Percentiles rank a stretch among this genome's conserved stretches.
Evolutionary conservation across 2,797 vertebrate genomes (phyloP).

Genomic region (Buceros bicornis): DNA sequence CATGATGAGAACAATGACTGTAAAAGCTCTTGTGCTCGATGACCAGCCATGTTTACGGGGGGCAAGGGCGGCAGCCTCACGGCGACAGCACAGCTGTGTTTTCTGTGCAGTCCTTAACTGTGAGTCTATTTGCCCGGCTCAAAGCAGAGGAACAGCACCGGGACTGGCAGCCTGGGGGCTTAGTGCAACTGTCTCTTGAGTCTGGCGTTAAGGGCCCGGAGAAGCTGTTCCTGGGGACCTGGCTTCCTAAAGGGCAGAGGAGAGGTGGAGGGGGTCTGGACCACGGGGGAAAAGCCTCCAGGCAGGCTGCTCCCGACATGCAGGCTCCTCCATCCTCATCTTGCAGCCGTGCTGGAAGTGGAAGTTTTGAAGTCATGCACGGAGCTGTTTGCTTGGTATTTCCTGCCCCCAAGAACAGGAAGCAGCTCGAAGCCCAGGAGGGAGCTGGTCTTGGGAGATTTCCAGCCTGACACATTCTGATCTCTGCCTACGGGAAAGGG

Average conservation of each 20-base stretch:
- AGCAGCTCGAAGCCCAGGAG: slow-evolving; percentile 26
- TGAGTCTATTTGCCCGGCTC: not conserved
- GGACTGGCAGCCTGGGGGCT: not conserved
- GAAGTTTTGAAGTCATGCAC: slow-evolving; percentile 60
- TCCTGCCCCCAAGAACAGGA: slow-evolving; percentile 69
- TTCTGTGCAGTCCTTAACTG: not conserved
- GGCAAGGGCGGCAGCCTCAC: not conserved
- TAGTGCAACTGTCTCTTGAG: not conserved
- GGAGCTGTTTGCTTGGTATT: slow-evolving; percentile 67
- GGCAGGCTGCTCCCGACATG: not conserved
- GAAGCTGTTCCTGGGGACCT: not conserved
- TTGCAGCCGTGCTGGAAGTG: not conserved
- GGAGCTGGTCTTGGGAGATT: slow-evolving; percentile 56
- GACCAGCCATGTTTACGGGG: not conserved
- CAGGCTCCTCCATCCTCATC: not conserved
- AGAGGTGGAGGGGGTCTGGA: not conserved
- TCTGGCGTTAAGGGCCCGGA: not conserved
- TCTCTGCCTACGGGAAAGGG: not conserved
- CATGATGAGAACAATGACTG: not conserved
- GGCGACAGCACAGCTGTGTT: not conserved
- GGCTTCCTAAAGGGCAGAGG: not conserved
- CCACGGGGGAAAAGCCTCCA: not conserved
- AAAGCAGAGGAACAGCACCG: not conserved
- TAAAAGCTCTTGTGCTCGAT: not conserved
- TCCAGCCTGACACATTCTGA: slow-evolving; percentile 49